A percentile compares a stretch with the other conserved stretches of the same genome.
These are phyloP conservation scores for Calameuta filiformis DNA, from an alignment of 2,888 invertebrate species.

Conservation along the genomic window DNA sequence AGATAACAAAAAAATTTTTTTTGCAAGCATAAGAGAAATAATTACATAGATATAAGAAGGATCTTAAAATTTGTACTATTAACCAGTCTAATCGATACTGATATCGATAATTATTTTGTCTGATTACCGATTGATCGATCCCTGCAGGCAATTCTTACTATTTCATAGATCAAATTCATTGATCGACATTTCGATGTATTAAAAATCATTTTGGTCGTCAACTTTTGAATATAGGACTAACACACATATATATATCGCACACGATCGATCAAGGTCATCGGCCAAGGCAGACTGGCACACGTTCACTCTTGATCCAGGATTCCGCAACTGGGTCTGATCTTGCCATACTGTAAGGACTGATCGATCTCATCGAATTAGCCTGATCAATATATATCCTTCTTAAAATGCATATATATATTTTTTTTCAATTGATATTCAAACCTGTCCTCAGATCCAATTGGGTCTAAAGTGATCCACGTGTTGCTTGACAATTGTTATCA, in stretches of 20 bases:
- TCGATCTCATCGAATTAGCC: not conserved
- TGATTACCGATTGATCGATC: not conserved
- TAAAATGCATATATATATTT: not conserved
- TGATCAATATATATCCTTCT: not conserved
- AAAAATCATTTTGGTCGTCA: not conserved
- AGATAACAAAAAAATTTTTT: not conserved
- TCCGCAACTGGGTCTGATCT: slow-evolving; percentile 10
- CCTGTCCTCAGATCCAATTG: not conserved
- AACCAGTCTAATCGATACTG: not conserved
- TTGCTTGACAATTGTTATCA: not conserved
- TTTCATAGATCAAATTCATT: not conserved
- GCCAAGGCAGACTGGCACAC: slow-evolving; percentile 33
- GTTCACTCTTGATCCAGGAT: slow-evolving; percentile 27
- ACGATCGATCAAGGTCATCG: slow-evolving; percentile 27
- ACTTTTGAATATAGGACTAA: not conserved
- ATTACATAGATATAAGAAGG: not conserved
- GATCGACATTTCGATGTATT: not conserved
- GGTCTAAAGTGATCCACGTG: not conserved
- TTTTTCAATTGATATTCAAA: not conserved
- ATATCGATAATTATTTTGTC: not conserved
- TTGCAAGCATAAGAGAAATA: not conserved
- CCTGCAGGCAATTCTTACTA: not conserved
- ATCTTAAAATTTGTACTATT: not conserved
- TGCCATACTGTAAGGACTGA: not conserved
- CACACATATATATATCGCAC: not conserved